Percentiles rank a stretch among this genome's conserved stretches.
These are phyloP conservation scores for Eulithis testata DNA, from an alignment of 2,888 invertebrate genomes.

Conservation along the genomic window DNA sequence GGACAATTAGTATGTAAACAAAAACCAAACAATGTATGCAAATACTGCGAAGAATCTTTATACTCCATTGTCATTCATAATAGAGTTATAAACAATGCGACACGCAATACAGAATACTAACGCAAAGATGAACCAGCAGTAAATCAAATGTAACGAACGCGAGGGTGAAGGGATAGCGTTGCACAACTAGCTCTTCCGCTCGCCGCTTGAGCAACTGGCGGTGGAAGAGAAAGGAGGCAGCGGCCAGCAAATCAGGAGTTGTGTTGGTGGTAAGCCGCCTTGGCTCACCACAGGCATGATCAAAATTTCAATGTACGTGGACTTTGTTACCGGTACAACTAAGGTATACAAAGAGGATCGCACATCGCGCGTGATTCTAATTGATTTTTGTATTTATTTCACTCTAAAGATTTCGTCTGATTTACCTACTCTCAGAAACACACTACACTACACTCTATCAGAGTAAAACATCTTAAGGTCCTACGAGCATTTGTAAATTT, in stretches of 20 bases:
- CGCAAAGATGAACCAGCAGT: conserved; percentile 16
- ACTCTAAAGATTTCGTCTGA: too few relatives aligned
- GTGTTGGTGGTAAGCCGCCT: too few relatives aligned
- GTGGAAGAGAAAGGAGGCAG: conserved; percentile 41
- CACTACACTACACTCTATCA: too few relatives aligned
- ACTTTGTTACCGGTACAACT: too few relatives aligned
- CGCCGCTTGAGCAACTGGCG: conserved; percentile 61
- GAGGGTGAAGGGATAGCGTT: conserved; percentile 34
- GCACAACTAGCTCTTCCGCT: conserved; percentile 51
- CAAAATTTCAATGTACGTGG: too few relatives aligned
- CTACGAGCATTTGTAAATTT: too few relatives aligned
- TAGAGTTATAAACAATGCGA: conserved; percentile 23
- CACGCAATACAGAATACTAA: conserved; percentile 23
- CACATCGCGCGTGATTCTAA: too few relatives aligned
- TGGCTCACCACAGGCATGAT: too few relatives aligned
- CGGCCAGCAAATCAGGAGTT: conserved; percentile 26
- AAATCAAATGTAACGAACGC: conserved; percentile 37
- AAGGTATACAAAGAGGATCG: too few relatives aligned
- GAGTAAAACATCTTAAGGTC: too few relatives aligned
- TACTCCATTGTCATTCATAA: conserved; percentile 28
- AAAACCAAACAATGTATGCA: conserved; percentile 13
- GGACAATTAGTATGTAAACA: background rate
- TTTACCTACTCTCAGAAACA: too few relatives aligned
- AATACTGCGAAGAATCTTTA: conserved; percentile 17
- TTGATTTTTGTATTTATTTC: too few relatives aligned